phyloP scores from a whole-genome alignment of 2,888 invertebrate species.

The Calameuta idolon region DNA sequence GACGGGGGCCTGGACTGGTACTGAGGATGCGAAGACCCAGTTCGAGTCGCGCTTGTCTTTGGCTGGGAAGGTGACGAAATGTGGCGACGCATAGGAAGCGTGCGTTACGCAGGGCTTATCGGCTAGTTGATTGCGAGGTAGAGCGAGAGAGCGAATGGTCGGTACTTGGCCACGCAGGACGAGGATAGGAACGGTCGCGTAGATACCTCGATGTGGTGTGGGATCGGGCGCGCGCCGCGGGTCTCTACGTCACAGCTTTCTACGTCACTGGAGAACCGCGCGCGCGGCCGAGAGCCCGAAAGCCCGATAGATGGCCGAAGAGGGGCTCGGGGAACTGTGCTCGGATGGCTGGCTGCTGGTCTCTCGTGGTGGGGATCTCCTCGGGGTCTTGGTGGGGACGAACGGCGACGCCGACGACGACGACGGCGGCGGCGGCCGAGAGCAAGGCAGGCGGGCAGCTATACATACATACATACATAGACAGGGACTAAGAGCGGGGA shows the following conservation, averaged over 20 bases:
- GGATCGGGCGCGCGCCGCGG: constrained; percentile 45
- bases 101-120: constrained; percentile 4
- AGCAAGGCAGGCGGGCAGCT: constrained; percentile 26
- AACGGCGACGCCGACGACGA: constrained; percentile 30
- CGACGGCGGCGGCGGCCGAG: constrained; percentile 23
- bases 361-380: constrained; percentile 37
- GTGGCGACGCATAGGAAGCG: constrained; percentile 8
- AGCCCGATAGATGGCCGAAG: constrained; percentile 7
- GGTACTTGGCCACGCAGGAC: not conserved
- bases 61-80: constrained; percentile 18
- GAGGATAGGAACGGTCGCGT: not conserved
- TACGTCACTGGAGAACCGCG: constrained; percentile 55
- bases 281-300: constrained; percentile 24
- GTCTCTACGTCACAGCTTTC: constrained; percentile 41
- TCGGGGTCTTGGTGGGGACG: constrained; percentile 58
- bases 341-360: constrained; percentile 37
- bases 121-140: not conserved
- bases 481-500: constrained; percentile 61
- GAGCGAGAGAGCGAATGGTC: not conserved
- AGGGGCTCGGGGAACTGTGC: constrained; percentile 9
- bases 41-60: not conserved
- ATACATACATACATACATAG: constrained; percentile 33
- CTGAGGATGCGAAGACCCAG: not conserved
- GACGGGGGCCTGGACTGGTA: not conserved
- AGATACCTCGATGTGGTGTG: constrained; percentile 18